Conservation (phyloP, 2,797 vertebrate species). For the Etheostoma nigrum region DNA sequence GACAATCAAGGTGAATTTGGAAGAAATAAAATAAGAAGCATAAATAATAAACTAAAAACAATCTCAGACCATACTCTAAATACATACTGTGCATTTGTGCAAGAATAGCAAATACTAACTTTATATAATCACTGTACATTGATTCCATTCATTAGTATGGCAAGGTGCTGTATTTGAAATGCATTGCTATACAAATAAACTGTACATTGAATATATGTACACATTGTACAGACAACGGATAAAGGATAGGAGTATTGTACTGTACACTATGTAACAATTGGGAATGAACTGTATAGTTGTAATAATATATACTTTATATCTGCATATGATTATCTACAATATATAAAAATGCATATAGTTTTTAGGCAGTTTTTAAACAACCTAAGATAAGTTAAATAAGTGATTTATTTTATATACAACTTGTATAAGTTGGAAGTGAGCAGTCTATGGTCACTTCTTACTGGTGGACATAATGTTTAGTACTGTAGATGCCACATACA, state of each 20-base stretch:
- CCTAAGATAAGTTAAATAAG: not conserved
- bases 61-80: not conserved
- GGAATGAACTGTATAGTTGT: not conserved
- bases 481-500: conserved; percentile 8
- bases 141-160: conserved; percentile 1
- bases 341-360: conserved; percentile 11
- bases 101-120: not conserved
- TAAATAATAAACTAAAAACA: conserved; percentile 7
- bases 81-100: not conserved
- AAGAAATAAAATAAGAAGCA: conserved; percentile 31
- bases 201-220: not conserved
- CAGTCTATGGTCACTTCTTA: conserved; percentile 1
- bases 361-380: conserved; percentile 9
- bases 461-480: conserved; percentile 5
- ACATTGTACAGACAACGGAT: not conserved
- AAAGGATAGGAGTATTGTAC: not conserved
- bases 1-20: conserved; percentile 26
- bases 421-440: not conserved
- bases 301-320: not conserved
- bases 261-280: not conserved
- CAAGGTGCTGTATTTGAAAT: conserved; percentile 10
- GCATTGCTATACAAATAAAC: conserved; percentile 8
- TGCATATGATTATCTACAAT: not conserved
- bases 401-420: not conserved
- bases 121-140: not conserved